Evolutionary conservation across 2,797 vertebrate genomes (phyloP), one percentile per base, ranked within the genome.

Genomic region (Miichthys miiuy): DNA sequence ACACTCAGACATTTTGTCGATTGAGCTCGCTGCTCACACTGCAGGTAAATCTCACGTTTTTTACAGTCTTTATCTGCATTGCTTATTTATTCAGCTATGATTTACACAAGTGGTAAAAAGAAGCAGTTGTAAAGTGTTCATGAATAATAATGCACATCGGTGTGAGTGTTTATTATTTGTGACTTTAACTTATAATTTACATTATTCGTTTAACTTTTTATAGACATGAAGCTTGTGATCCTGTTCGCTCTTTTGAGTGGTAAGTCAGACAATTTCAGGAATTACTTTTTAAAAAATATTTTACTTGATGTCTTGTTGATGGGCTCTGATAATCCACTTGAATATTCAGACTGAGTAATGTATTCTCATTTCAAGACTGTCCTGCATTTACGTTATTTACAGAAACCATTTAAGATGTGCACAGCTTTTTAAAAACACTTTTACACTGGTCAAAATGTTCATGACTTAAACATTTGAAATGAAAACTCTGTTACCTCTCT

Each of bases 151-250:
- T 8, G 34, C 34, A 38, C 7, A 61, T 17, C 0, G 48, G 17
- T 50, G 18, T 72, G 27, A 25, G 25, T 3, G 3, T 60, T 5
- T 27, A 18, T 48, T 18, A 69, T 67, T 9, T 21, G 1, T 18
- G 0, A 47, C 18, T 14, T 63, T 41, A 47, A 48, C 12, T 50
- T 38, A 12, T 25, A 38, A 41, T 4, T 46, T 11, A 17, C 1
- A 14, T 1, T 17, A 16, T 61, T 61, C 38, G 27, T 42, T 66
- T 75, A 27, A 1, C n/a, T 75, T 77, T 71, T 81, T 34, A 55
- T 17, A 89, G 87, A 75, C 25, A 95, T 94, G 92, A 88, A 57
- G 67, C 51, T 77, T 73, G 48, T 92, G 56, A 81, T 94, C 30
- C 54, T 93, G 25, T 65, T 91, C 77, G 76, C 72, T 5, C 51